phyloP scores from a whole-genome alignment of 1,140 invertebrate species.

The Rhagoletis zephyria region DNA sequence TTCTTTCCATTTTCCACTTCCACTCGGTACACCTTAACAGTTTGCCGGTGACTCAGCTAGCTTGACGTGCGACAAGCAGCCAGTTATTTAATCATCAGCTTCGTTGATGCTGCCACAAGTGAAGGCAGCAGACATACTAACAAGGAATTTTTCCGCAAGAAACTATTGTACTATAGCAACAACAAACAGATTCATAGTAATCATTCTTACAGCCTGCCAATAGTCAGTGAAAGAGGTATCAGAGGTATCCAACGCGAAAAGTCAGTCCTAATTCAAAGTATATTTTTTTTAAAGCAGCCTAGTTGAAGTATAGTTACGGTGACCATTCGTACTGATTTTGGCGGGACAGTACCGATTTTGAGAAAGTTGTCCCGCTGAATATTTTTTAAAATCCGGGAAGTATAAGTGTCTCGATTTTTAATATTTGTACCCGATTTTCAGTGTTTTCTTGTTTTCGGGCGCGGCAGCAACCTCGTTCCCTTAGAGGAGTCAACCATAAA shows the following conservation, averaged over 20 bases:
- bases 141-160: not conserved
- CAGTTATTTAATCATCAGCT: slow-evolving; percentile 50
- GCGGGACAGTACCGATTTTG: too few species aligned
- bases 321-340: too few species aligned
- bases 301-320: too few species aligned
- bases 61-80: not conserved
- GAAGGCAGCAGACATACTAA: not conserved
- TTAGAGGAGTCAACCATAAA: too few species aligned
- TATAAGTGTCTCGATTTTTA: too few species aligned
- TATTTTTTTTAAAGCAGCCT: not conserved
- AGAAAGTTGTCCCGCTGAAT: too few species aligned
- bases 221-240: not conserved
- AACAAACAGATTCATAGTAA: not conserved
- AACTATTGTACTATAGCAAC: not conserved
- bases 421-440: too few species aligned
- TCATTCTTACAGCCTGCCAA: slow-evolving; percentile 36
- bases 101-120: not conserved
- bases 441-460: too few species aligned
- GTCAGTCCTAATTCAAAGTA: not conserved
- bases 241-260: not conserved
- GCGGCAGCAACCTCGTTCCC: too few species aligned
- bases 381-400: too few species aligned
- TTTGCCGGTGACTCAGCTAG: not conserved
- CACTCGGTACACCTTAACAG: not conserved
- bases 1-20: not conserved